Conservation (phyloP, 2,888 invertebrate species). For the Lithophane leautieri region DNA sequence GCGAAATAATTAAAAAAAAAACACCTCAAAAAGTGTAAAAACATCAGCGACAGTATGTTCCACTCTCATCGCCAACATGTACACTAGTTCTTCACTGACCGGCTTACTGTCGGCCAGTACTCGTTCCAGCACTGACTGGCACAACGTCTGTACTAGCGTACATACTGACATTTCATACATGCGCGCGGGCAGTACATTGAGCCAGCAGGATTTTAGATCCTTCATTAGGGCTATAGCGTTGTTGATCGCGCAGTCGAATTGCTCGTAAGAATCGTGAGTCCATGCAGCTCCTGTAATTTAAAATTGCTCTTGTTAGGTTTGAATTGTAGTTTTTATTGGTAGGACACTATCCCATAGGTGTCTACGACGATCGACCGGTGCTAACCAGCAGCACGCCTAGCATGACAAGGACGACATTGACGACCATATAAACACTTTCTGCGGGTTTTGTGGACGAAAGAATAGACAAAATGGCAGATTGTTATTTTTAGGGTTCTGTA, state of each 20-base stretch:
- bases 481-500: too few species aligned
- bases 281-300: slow-evolving; percentile 70
- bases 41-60: slow-evolving; percentile 76
- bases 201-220: slow-evolving; percentile 80
- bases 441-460: too few species aligned
- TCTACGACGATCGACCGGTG: not conserved
- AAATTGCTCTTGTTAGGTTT: not conserved
- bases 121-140: slow-evolving; percentile 79
- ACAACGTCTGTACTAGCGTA: slow-evolving; percentile 77
- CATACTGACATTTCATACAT: slow-evolving; percentile 85
- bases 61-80: slow-evolving; percentile 79
- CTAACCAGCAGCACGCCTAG: not conserved
- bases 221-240: slow-evolving; percentile 77
- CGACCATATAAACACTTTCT: too few species aligned
- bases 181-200: slow-evolving; percentile 75
- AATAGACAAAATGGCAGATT: too few species aligned
- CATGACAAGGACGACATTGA: too few species aligned
- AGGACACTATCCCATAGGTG: not conserved
- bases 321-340: not conserved
- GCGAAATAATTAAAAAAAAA: slow-evolving; percentile 3
- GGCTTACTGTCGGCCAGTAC: slow-evolving; percentile 77
- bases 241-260: slow-evolving; percentile 82
- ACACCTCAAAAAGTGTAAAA: slow-evolving; percentile 80
- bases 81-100: slow-evolving; percentile 81
- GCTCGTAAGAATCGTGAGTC: slow-evolving; percentile 79